phyloP scores from a whole-genome alignment of 2,113 vertebrate genomes.

The Bolborhynchus lineola region DNA sequence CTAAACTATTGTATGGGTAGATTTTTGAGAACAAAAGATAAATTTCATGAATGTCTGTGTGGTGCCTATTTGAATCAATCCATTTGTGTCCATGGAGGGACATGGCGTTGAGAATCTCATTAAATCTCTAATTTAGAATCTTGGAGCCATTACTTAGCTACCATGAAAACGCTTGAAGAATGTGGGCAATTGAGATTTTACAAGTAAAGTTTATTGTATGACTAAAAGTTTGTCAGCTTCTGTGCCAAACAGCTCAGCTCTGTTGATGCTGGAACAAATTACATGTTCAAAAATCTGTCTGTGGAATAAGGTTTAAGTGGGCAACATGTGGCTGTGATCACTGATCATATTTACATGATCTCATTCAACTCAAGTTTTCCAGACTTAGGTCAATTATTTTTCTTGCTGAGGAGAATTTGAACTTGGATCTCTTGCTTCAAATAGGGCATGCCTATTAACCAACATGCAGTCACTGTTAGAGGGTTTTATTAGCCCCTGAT shows the following conservation, averaged over 20 bases:
- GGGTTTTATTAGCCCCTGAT: not conserved
- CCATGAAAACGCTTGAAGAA: not conserved
- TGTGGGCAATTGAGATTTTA: not conserved
- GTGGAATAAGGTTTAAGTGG: not conserved
- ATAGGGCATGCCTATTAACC: not conserved
- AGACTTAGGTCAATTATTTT: slow-evolving; percentile 25
- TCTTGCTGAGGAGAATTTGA: not conserved
- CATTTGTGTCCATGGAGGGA: not conserved
- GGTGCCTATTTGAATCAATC: not conserved
- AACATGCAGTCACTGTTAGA: not conserved
- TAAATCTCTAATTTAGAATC: not conserved
- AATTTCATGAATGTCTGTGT: not conserved
- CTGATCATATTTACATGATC: not conserved
- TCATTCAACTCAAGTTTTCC: not conserved
- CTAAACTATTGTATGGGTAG: not conserved
- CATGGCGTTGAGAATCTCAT: not conserved
- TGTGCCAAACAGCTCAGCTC: not conserved
- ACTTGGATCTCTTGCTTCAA: not conserved
- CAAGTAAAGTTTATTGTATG: not conserved
- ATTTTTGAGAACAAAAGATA: not conserved
- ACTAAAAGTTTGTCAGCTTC: not conserved
- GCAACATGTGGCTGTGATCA: not conserved
- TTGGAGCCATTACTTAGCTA: not conserved
- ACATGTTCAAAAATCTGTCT: not conserved
- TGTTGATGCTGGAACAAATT: not conserved